Conservation (phyloP, 2,113 vertebrate species). For the Alectura lathami region DNA sequence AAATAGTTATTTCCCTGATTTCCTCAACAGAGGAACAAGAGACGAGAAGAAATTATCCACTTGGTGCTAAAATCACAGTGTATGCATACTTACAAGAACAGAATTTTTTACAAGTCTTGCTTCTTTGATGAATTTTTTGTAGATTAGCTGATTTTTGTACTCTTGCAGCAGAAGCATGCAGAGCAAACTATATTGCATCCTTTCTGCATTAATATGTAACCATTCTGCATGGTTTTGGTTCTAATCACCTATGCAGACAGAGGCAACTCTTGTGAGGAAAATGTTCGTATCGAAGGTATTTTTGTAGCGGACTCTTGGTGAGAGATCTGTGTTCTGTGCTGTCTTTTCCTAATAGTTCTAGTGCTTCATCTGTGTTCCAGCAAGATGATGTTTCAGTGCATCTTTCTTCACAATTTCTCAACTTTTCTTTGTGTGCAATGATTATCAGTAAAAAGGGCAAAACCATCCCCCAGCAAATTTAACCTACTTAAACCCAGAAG, state of each 20-base stretch:
- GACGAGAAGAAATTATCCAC: not conserved
- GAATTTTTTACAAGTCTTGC: constrained; percentile 57
- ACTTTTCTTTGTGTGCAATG: not conserved
- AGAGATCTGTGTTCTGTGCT: not conserved
- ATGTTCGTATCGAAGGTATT: not conserved
- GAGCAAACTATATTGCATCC: not conserved
- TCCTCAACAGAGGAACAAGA: constrained; percentile 21
- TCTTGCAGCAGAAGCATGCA: not conserved
- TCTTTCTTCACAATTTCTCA: not conserved
- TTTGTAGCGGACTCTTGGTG: not conserved
- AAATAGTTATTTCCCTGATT: constrained; percentile 20
- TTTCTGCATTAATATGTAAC: constrained; percentile 69
- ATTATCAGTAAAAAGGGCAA: not conserved
- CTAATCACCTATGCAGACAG: constrained; percentile 36
- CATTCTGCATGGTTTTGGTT: constrained; percentile 41
- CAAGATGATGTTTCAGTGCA: not conserved
- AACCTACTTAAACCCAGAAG: not conserved
- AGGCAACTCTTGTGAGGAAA: constrained; percentile 27
- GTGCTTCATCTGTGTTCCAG: not conserved
- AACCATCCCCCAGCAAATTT: not conserved
- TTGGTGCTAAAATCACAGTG: constrained; percentile 61
- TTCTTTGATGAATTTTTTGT: constrained; percentile 52
- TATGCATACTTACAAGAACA: constrained; percentile 46
- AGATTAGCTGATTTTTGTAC: constrained; percentile 34
- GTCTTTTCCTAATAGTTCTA: not conserved